Conservation (phyloP, 2,113 vertebrate species). For the Tautogolabrus adspersus region DNA sequence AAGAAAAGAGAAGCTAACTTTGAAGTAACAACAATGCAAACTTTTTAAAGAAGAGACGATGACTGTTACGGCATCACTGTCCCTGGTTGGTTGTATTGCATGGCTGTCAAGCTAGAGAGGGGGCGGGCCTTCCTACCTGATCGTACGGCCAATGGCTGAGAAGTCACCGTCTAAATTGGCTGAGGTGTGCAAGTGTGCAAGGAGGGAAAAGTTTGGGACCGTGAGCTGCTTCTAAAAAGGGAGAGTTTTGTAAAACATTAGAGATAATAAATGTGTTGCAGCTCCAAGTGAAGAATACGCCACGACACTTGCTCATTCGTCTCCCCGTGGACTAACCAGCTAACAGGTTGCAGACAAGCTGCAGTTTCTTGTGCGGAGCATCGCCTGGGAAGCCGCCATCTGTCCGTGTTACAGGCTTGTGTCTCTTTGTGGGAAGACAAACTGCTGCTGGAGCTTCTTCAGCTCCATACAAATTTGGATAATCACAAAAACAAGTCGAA, state of each 20-base stretch:
- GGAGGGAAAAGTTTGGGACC: no score
- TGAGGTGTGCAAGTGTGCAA: no score
- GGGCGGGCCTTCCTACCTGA: no score
- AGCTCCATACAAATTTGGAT: neutral
- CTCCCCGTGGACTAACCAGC: conserved; percentile 50
- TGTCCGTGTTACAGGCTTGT: conserved; percentile 53
- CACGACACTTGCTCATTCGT: conserved; percentile 69
- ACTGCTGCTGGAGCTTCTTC: conserved; percentile 29
- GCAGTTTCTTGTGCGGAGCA: conserved; percentile 49
- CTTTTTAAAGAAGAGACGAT: no score
- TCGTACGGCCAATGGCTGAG: no score
- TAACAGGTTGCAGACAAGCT: conserved; percentile 72
- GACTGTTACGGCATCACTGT: no score
- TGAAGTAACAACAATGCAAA: no score
- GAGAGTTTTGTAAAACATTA: conserved; percentile 2
- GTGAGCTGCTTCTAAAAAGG: neutral
- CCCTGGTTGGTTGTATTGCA: no score
- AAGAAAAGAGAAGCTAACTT: no score
- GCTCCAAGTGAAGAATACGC: conserved; percentile 40
- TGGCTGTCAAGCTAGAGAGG: no score
- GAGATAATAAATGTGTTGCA: conserved; percentile 18
- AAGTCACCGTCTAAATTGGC: no score
- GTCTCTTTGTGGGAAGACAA: conserved; percentile 61
- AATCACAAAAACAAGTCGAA: neutral
- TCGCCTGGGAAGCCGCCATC: conserved; percentile 71